Evolutionary conservation across 2,797 vertebrate genomes (phyloP), one percentile per base, ranked within the genome.

Genomic region (Harpagifer antarcticus): DNA sequence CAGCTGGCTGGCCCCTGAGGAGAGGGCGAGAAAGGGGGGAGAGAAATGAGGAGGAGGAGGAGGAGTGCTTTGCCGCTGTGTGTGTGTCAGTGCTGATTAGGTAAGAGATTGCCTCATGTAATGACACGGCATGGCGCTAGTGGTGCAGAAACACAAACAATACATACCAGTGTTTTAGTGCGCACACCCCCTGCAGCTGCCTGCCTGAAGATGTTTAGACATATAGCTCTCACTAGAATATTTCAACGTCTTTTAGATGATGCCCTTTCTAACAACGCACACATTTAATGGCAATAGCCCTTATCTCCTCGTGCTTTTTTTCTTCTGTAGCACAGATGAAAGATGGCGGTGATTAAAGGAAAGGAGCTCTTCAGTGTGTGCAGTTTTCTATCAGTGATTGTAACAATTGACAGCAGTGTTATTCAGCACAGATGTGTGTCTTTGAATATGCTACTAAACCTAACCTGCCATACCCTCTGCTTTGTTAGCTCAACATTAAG

Each of bases 61-160:
- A 85, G 77, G 90, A 89, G 78, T 82, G 83, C 88, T 86, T 76
- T 76, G 79, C 82, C 9, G 76, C 82, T 77, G 69, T 87, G 82
- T 87, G 82, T 86, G 89, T 92, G 90, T 92, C 92, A 92, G 90
- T 87, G 88, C 87, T 94, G 92, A 94, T 95, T 94, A 95, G 92
- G 91, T 94, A 94, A 95, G 92, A 94, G 90, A 94, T 95, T 95
- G 93, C 91, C 91, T 94, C 92, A 93, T 94, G 91, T 93, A 94
- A 93, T 94, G 94, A 94, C 92, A 94, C 82, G 85, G 91, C 94
- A 93, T 92, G 91, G 91, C 78, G 89, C 91, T 90, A 88, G 90
- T 87, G 91, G 89, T 89, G 88, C 83, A 89, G 86, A 91, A 92
- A 93, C 90, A 87, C 88, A 90, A 91, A 93, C 90, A 89, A 91